Percentiles rank a stretch among this genome's conserved stretches.
Conservation (phyloP, 2,113 vertebrate species). For the Marmota flaviventris region DNA sequence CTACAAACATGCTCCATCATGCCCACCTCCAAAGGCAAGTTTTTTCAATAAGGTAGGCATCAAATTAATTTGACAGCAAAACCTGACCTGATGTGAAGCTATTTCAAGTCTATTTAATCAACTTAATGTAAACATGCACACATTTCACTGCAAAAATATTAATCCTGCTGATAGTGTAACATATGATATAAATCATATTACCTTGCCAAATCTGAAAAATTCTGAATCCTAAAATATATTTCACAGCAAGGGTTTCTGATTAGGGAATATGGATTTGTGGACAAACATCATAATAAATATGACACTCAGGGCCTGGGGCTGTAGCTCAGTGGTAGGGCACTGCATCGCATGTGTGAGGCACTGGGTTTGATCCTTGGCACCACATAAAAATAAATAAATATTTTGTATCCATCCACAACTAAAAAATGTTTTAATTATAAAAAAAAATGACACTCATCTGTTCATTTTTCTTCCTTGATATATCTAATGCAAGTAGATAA, state of each 20-base stretch:
- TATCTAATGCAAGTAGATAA: neutral
- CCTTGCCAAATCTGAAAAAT: slow-evolving; percentile 46
- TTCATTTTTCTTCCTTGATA: neutral
- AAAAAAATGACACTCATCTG: neutral
- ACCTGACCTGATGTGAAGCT: neutral
- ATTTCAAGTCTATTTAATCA: neutral
- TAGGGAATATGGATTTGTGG: neutral
- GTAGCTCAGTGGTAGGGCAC: too few species aligned
- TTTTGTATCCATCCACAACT: too few species aligned
- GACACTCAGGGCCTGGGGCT: neutral
- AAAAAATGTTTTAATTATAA: neutral
- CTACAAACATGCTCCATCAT: neutral
- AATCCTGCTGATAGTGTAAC: neutral
- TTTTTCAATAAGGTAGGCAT: neutral
- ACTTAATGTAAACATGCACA: neutral
- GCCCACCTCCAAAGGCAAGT: neutral
- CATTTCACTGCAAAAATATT: neutral
- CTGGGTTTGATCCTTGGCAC: too few species aligned
- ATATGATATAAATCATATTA: neutral
- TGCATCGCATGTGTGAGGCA: too few species aligned
- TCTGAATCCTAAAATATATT: slow-evolving; percentile 25
- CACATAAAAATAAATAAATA: too few species aligned
- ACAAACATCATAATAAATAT: neutral
- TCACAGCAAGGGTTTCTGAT: neutral
- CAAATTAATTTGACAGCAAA: slow-evolving; percentile 55